Conservation (phyloP, 2,113 vertebrate genomes). For the Typhlomys cinereus region DNA sequence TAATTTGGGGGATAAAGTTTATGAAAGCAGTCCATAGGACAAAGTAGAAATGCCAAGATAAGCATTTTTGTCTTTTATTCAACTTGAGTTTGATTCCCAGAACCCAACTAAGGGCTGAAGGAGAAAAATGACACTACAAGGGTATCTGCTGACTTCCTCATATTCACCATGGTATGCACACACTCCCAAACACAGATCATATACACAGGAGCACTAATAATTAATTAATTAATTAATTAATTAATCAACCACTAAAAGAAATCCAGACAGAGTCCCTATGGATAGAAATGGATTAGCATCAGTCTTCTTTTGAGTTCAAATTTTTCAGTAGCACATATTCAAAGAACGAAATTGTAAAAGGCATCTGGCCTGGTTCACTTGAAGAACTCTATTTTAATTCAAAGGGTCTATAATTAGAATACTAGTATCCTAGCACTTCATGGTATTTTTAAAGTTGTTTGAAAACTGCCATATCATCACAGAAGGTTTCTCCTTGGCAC, state of each 20-base stretch:
- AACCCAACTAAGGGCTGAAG: too few relatives aligned
- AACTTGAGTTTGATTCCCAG: too few relatives aligned
- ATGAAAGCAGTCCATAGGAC: neutral
- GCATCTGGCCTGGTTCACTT: conserved; percentile 60
- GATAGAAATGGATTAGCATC: neutral
- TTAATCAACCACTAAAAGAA: too few relatives aligned
- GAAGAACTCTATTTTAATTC: conserved; percentile 72
- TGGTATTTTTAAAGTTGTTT: conserved; percentile 79
- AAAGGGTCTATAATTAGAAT: conserved; percentile 74
- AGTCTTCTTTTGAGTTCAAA: neutral
- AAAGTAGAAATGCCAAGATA: neutral
- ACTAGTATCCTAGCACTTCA: conserved; percentile 75
- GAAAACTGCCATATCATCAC: conserved; percentile 74
- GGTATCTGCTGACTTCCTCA: too few relatives aligned
- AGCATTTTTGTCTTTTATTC: neutral
- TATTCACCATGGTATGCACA: too few relatives aligned
- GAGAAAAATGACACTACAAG: too few relatives aligned
- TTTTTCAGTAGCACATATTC: conserved; percentile 11
- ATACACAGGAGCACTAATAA: too few relatives aligned
- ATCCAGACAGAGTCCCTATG: neutral
- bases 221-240: too few relatives aligned
- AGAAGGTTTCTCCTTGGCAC: conserved; percentile 65
- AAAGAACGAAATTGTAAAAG: conserved; percentile 59
- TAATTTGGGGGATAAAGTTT: neutral
- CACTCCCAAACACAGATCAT: too few relatives aligned